Evolutionary conservation across 2,113 vertebrate species (phyloP), one percentile per base, ranked within the genome.

Genomic region (Rhabdornis inornatus): DNA sequence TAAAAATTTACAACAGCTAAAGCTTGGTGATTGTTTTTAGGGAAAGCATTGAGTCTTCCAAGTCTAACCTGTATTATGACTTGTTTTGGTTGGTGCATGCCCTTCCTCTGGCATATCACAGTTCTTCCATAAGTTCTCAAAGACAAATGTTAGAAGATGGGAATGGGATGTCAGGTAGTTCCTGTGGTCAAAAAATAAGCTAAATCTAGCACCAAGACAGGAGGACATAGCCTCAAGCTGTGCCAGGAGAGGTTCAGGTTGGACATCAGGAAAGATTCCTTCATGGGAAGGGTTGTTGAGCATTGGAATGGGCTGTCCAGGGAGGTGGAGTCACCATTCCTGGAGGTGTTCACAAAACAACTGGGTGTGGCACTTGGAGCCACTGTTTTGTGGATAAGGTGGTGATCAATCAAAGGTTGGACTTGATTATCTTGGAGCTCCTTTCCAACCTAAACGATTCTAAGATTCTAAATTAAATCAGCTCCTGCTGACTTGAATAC

Each of bases 271-370:
- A 40, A 31, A 25, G 49, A 42, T 28, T 61, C 13, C 61, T 31
- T 22, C 5, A 3, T 47, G 47, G 70, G 9, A 23, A 61, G 11
- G 24, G 9, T 19, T 47, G 55, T 6, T 30, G 55, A 31, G 6
- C 5, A 4, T 22, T 47, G 78, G 78, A 68, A 53, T 18, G 17
- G 24, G 17, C 17, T 83, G 24, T 40, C 28, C 6, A n/a, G 18
- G 55, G 10, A 50, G 13, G 12, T 37, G 52, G 50, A 53, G 55
- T 31, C n/a, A 22, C 40, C n/a, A 18, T 15, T 39, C 11, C 55
- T 69, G 53, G 44, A 52, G 33, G 6, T 10, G 33, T 8, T 59
- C 7, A 21, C 1, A 1, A 13, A 53, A 55, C 0, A 0, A 13
- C 30, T 30, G 40, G 20, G 8, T 47, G 40, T 31, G 70, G 63